phyloP scores from a whole-genome alignment of 2,113 vertebrate species.

The Eublepharis macularius region DNA sequence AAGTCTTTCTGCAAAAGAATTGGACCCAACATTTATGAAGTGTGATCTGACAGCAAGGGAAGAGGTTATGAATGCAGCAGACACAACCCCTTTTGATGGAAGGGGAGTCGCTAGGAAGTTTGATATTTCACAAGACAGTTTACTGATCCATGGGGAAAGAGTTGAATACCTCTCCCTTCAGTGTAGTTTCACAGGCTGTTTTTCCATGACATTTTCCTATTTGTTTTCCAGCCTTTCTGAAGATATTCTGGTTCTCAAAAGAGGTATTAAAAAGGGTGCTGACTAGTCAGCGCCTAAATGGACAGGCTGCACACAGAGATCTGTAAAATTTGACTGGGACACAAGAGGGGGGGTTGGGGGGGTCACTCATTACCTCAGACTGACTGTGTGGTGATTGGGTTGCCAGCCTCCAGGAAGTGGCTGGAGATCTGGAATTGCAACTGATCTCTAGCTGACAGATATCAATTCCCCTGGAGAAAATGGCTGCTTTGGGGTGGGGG shows the following conservation, averaged over 20 bases:
- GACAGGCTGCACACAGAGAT: not conserved
- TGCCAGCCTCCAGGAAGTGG: too few species aligned
- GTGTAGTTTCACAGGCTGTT: not conserved
- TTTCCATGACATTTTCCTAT: not conserved
- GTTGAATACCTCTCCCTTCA: not conserved
- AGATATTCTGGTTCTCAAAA: not conserved
- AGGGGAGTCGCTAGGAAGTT: not conserved
- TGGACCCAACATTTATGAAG: not conserved
- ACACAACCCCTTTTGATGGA: fast-evolving
- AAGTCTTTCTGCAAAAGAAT: not conserved
- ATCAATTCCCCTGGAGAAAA: too few species aligned
- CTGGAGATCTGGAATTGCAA: too few species aligned
- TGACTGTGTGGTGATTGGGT: too few species aligned
- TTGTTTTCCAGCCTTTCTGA: fast-evolving
- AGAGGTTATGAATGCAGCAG: not conserved
- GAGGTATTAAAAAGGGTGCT: not conserved
- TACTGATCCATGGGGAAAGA: not conserved
- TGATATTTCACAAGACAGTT: not conserved
- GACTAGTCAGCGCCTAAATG: not conserved
- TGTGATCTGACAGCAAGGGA: not conserved
- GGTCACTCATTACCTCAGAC: too few species aligned
- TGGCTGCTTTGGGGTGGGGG: too few species aligned
- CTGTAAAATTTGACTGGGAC: too few species aligned
- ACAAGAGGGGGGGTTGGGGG: too few species aligned
- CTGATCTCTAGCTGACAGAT: too few species aligned